Evolutionary conservation across 2,113 vertebrate species (phyloP).

Genomic region (Camelus bactrianus): DNA sequence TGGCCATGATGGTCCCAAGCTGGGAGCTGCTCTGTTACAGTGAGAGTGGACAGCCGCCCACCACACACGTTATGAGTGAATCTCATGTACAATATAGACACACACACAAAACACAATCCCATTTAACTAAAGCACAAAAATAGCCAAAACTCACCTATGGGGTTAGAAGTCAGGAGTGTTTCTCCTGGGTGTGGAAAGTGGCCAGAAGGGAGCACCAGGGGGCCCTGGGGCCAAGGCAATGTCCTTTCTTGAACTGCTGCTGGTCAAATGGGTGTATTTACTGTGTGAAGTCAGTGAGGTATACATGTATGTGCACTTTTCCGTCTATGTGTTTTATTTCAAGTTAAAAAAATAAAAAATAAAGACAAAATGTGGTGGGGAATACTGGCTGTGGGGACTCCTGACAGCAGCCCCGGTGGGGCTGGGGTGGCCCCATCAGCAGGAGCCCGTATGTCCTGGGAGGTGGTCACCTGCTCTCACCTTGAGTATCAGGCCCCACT

Average conservation of each 20-base stretch:
- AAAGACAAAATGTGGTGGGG: neutral
- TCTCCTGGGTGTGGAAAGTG: neutral
- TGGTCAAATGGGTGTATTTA: neutral
- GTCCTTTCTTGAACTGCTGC: neutral
- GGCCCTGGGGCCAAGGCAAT: neutral
- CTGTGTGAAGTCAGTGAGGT: neutral
- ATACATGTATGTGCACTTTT: accelerated
- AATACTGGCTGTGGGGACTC: neutral
- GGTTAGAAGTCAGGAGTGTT: neutral
- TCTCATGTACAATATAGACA: neutral
- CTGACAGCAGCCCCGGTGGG: neutral
- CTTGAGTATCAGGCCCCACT: neutral
- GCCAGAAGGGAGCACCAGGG: neutral
- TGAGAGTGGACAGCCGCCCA: neutral
- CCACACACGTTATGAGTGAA: neutral
- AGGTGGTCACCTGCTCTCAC: neutral
- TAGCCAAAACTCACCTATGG: neutral
- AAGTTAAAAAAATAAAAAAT: neutral
- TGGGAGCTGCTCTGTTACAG: neutral
- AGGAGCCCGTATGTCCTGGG: neutral
- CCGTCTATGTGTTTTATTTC: neutral
- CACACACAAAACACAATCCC: no score
- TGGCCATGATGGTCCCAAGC: neutral
- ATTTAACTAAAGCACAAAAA: neutral
- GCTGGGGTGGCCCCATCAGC: neutral